Conservation (phyloP, 2,888 invertebrate genomes). For the Chalcosyrphus nemorum region DNA sequence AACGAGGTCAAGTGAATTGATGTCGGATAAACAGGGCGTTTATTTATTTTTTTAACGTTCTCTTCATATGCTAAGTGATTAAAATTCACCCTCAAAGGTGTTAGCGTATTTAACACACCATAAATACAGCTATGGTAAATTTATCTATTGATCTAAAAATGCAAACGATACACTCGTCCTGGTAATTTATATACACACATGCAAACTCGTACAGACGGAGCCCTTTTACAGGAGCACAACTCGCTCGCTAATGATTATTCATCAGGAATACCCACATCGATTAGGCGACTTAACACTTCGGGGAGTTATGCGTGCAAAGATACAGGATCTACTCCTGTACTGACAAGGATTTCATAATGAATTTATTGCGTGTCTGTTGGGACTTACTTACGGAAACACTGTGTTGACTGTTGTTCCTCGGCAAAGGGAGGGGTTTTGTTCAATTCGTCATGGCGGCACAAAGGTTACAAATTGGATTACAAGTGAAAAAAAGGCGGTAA, state of each 20-base stretch:
- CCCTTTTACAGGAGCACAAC: not conserved
- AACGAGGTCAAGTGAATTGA: conserved; percentile 17
- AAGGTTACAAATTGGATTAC: not conserved
- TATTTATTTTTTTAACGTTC: not conserved
- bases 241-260: conserved; percentile 31
- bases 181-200: not conserved
- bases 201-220: not conserved
- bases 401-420: not conserved
- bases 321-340: conserved; percentile 14
- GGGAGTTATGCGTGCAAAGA: conserved; percentile 4
- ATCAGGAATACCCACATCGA: conserved; percentile 42
- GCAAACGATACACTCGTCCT: not conserved
- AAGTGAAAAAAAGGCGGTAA: not conserved
- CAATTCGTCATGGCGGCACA: not conserved
- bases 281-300: conserved; percentile 23
- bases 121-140: not conserved
- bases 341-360: conserved; percentile 12
- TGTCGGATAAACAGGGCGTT: not conserved
- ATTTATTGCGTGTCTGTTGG: conserved; percentile 30
- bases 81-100: not conserved
- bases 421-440: not conserved
- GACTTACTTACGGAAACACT: not conserved
- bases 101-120: not conserved
- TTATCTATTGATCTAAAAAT: conserved; percentile 16
- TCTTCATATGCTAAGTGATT: not conserved